Evolutionary conservation across 2,797 vertebrate genomes (phyloP), one percentile per base, ranked within the genome.

Genomic region (Garrulus glandarius): DNA sequence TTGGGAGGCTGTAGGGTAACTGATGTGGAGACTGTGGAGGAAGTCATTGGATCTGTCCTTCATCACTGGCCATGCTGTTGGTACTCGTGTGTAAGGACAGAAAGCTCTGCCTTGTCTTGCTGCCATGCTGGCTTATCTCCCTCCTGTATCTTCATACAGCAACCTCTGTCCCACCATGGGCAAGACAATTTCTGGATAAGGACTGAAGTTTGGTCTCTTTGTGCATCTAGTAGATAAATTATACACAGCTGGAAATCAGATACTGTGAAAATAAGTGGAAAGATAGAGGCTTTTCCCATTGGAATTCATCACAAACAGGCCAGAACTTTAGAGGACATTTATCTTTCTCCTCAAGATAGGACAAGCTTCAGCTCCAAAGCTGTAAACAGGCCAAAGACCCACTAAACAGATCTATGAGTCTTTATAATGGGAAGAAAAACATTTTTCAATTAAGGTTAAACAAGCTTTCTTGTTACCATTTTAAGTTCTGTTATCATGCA

Each of bases 371-470:
- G 26, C 78, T 92, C 64, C 41, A 63, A 78, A 91, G 32, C 64
- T 68, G 9, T 79, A 84, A 69, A 64, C 55, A 85, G 49, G n/a
- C 61, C 65, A 50, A 90, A 88, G 79, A 74, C 26, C 23, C 22
- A 11, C 53, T 94, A 37, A 19, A 22, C 2, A 39, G 34, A 56
- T 84, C 49, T 49, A 20, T 70, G 49, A 84, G 32, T 56, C 64
- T 84, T 52, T 64, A 43, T 56, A 86, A 60, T 60, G 30, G 41
- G 50, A 86, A 49, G 46, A 87, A 91, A 83, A 93, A 37, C 46
- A 72, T 47, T 39, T 87, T 87, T 75, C 50, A 79, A 11, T 44
- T 67, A 81, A 79, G 24, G 63, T 88, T 90, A 55, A 91, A 84
- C 55, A 89, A 69, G 72, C 79, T 84, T 67, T 93, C 13, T 49